Conservation (phyloP, 2,888 invertebrate species). For the Pristionchus entomophagus region DNA sequence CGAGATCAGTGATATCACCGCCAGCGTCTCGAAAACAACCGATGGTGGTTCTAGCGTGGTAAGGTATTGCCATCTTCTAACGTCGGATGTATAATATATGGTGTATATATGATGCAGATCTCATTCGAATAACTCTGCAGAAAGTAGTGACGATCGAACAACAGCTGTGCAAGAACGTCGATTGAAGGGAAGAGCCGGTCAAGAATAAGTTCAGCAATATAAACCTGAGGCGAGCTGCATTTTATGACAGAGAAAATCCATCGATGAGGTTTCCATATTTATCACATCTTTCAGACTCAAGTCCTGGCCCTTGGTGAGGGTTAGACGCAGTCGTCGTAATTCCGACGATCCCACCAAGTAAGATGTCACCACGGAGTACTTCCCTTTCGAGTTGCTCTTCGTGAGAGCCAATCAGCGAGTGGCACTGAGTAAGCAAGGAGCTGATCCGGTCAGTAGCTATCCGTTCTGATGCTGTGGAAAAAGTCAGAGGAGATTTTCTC, state of each 20-base stretch:
- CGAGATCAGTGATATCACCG: neutral
- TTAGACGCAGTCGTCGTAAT: neutral
- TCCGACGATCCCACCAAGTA: neutral
- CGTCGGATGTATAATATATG: too few species aligned
- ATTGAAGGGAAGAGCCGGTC: neutral
- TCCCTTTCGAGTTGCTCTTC: conserved; percentile 1
- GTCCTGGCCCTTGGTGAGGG: neutral
- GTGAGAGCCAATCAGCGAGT: conserved; percentile 18
- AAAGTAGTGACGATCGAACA: neutral
- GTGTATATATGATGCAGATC: too few species aligned
- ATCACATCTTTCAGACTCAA: neutral
- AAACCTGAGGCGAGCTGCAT: neutral
- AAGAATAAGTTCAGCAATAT: neutral
- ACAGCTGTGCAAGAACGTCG: neutral
- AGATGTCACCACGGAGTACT: neutral
- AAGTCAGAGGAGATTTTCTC: too few species aligned
- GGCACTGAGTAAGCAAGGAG: conserved; percentile 24
- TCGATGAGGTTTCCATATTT: neutral
- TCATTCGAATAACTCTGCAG: too few species aligned
- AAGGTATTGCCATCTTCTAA: neutral
- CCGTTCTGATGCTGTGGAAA: too few species aligned
- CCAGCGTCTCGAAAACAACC: neutral
- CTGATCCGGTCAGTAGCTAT: neutral
- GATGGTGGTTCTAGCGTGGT: neutral
- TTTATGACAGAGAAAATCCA: neutral